Evolutionary conservation across 2,888 invertebrate genomes (phyloP).

Genomic region (Aleiodes alternator): DNA sequence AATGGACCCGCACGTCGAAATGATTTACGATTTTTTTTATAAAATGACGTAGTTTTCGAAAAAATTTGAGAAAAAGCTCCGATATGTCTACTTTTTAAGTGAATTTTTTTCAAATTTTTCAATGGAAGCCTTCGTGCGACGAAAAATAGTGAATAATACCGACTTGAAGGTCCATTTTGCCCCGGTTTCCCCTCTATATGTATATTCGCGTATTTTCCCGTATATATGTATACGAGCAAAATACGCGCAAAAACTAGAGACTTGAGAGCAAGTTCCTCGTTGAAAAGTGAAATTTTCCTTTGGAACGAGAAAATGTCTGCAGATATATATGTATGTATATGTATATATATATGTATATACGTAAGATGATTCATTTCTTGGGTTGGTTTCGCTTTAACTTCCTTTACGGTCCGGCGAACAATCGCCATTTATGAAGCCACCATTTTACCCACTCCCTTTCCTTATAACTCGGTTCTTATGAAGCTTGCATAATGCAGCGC

Average conservation of each 20-base stretch:
- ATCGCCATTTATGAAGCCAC: constrained; percentile 44
- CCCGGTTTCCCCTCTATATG: not conserved
- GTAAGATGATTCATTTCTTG: constrained; percentile 23
- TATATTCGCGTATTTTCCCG: no score
- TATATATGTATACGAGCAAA: not conserved
- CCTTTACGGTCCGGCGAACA: constrained; percentile 38
- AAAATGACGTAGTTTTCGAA: no score
- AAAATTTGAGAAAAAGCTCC: no score
- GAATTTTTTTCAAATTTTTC: no score
- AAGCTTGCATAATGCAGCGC: constrained; percentile 60
- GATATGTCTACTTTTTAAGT: no score
- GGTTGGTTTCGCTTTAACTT: constrained; percentile 33
- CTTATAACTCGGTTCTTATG: constrained; percentile 58
- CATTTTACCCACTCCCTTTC: constrained; percentile 43
- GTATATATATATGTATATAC: not conserved
- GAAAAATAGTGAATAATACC: no score
- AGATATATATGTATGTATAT: no score
- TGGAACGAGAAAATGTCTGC: not conserved
- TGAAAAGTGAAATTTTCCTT: not conserved
- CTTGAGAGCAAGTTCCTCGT: not conserved
- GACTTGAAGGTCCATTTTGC: no score
- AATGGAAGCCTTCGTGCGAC: no score
- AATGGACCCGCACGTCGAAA: no score
- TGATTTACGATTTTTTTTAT: no score
- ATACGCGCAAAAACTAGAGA: not conserved